Percentiles rank a stretch among this genome's conserved stretches.
Evolutionary conservation across 1,140 invertebrate genomes (phyloP).

Genomic region (Aphis craccivora): DNA sequence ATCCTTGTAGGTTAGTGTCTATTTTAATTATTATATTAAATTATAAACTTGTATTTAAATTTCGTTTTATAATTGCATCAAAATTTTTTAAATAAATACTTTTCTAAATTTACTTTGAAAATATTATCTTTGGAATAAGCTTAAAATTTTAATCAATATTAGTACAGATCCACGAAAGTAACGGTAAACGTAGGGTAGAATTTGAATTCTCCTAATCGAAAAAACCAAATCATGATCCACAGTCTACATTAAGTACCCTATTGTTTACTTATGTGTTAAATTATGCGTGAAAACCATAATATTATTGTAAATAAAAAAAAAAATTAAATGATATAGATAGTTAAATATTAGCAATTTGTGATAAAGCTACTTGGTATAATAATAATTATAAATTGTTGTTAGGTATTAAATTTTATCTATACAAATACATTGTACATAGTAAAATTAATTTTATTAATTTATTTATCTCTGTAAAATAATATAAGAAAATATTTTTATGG

Average conservation of each 20-base stretch:
- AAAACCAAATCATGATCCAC: background rate
- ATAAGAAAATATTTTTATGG: background rate
- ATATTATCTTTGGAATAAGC: background rate
- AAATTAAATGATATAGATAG: background rate
- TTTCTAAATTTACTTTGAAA: background rate
- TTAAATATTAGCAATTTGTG: background rate
- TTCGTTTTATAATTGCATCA: background rate
- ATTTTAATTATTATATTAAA: background rate
- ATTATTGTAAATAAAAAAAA: background rate
- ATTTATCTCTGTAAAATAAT: background rate
- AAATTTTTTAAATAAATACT: background rate
- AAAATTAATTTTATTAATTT: no score
- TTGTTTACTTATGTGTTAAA: background rate
- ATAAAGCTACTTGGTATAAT: background rate
- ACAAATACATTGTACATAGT: background rate
- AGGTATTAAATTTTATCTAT: background rate
- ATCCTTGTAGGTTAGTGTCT: no score
- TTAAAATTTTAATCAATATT: background rate
- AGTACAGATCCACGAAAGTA: background rate
- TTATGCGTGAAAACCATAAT: background rate
- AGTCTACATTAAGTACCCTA: background rate
- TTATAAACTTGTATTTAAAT: background rate
- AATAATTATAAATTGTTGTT: background rate
- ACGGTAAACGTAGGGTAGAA: background rate
- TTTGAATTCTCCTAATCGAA: background rate